These are phyloP conservation scores for Phainopepla nitens DNA, from an alignment of 2,113 vertebrate species.

Conservation along the genomic window DNA sequence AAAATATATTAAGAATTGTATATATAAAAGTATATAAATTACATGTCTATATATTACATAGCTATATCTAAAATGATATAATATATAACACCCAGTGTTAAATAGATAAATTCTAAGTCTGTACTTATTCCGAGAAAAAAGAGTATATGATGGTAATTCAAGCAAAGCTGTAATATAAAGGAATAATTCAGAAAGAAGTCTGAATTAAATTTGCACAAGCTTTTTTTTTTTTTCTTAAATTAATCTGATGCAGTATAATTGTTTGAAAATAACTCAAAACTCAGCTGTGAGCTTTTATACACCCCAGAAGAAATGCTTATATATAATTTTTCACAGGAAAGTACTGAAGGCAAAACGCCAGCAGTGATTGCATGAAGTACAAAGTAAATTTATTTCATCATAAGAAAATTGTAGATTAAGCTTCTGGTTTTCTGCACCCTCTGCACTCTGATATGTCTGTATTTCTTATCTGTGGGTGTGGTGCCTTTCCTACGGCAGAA, in stretches of 20 bases:
- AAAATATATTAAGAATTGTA: too few relatives aligned
- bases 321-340: neutral
- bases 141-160: neutral
- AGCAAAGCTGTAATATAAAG: neutral
- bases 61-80: neutral
- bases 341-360: neutral
- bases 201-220: neutral
- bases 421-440: neutral
- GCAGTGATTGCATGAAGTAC: neutral
- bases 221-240: neutral
- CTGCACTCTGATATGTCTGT: neutral
- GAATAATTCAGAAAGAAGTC: neutral
- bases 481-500: neutral
- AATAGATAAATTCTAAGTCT: neutral
- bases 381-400: neutral
- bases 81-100: neutral
- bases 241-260: neutral
- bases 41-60: neutral
- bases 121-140: neutral
- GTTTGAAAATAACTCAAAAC: neutral
- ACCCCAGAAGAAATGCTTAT: neutral
- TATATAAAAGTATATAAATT: neutral
- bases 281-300: neutral
- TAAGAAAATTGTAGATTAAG: neutral
- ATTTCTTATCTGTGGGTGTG: neutral